Conservation (phyloP, 1,140 invertebrate species). For the Popillia japonica region DNA sequence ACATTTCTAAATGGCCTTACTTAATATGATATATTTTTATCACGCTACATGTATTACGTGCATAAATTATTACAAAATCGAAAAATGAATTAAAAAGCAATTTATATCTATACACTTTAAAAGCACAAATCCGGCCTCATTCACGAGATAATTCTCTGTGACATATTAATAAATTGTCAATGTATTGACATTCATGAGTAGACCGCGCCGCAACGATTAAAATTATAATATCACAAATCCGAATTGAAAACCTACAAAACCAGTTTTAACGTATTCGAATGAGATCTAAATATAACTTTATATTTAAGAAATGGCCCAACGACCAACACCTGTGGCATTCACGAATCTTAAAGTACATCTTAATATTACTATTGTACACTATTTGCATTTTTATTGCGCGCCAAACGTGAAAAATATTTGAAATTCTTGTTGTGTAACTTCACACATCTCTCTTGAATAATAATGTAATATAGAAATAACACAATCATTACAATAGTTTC, state of each 20-base stretch:
- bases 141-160: not conserved
- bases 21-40: no score
- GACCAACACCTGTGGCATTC: not conserved
- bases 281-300: conserved; percentile 11
- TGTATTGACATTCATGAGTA: not conserved
- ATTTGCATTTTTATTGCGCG: not conserved
- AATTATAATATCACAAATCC: conserved; percentile 6
- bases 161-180: conserved; percentile 16
- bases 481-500: no score
- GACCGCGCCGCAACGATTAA: not conserved
- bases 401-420: not conserved
- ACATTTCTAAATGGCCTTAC: no score
- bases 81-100: conserved; percentile 7
- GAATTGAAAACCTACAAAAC: not conserved
- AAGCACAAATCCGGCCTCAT: not conserved
- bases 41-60: no score
- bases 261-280: not conserved
- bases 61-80: no score
- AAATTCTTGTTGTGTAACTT: not conserved
- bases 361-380: not conserved
- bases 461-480: no score
- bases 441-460: not conserved
- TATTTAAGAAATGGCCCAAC: not conserved
- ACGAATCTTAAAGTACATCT: not conserved
- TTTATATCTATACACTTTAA: not conserved